phyloP scores from a whole-genome alignment of 2,888 invertebrate species.

The Panopea generosa region DNA sequence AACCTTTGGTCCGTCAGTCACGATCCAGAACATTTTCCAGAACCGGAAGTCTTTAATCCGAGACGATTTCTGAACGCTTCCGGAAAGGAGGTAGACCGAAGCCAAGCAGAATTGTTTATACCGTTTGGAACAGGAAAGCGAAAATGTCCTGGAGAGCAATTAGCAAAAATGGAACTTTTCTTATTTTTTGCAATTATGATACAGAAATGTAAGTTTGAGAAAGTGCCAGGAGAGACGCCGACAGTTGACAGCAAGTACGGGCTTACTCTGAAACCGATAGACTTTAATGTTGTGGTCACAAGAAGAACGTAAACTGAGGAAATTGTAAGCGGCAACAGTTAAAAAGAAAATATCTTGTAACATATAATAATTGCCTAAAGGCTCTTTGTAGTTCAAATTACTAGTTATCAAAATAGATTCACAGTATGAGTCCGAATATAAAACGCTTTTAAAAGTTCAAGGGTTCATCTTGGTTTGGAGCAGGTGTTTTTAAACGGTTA shows the following conservation, averaged over 20 bases:
- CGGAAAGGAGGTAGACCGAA: constrained; percentile 58
- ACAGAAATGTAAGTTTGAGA: constrained; percentile 71
- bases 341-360: no score
- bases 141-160: constrained; percentile 79
- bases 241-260: constrained; percentile 76
- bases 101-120: constrained; percentile 69
- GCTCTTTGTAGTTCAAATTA: no score
- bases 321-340: no score
- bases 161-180: constrained; percentile 79
- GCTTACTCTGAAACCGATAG: constrained; percentile 72
- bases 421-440: no score
- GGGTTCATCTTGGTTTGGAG: no score
- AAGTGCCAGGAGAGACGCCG: constrained; percentile 59
- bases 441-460: no score
- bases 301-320: constrained; percentile 6
- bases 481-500: no score
- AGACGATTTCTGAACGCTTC: constrained; percentile 69
- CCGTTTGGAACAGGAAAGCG: constrained; percentile 79
- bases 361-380: no score
- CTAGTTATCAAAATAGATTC: no score
- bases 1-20: constrained; percentile 79
- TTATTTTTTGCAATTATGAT: constrained; percentile 77
- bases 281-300: constrained; percentile 68
- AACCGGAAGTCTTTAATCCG: constrained; percentile 78
- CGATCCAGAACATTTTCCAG: constrained; percentile 72